phyloP scores from a whole-genome alignment of 1,140 invertebrate genomes.

The Phenacoccus solenopsis region DNA sequence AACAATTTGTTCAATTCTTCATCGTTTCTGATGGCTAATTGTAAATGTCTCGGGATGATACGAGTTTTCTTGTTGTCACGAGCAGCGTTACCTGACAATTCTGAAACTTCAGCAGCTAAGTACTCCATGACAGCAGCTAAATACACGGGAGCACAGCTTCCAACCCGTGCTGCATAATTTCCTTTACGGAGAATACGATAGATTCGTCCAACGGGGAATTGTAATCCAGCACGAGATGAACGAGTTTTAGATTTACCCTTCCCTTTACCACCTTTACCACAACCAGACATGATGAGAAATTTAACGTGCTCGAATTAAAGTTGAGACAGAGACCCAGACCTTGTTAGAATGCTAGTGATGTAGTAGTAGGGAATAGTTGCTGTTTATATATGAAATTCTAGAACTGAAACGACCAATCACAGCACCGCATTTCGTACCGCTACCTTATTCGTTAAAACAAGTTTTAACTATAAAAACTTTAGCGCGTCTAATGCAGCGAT shows the following conservation, averaged over 20 bases:
- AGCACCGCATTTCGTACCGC: neutral
- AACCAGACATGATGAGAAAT: slow-evolving; percentile 36
- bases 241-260: slow-evolving; percentile 49
- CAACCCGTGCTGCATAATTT: slow-evolving; percentile 55
- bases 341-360: too few species aligned
- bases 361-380: too few species aligned
- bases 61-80: slow-evolving; percentile 44
- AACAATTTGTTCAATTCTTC: slow-evolving; percentile 67
- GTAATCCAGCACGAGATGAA: slow-evolving; percentile 49
- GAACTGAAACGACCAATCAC: neutral
- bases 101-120: slow-evolving; percentile 47
- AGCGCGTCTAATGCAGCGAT: too few species aligned
- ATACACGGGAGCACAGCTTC: slow-evolving; percentile 55
- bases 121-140: slow-evolving; percentile 50
- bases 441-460: neutral
- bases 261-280: slow-evolving; percentile 36
- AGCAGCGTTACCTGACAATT: slow-evolving; percentile 46
- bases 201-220: slow-evolving; percentile 58
- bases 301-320: too few species aligned
- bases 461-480: neutral
- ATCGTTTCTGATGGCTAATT: slow-evolving; percentile 65
- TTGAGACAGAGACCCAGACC: slow-evolving; percentile 30
- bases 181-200: slow-evolving; percentile 53
- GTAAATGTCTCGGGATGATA: slow-evolving; percentile 62
- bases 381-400: neutral